Evolutionary conservation across 2,113 vertebrate genomes (phyloP), one percentile per base, ranked within the genome.

Genomic region (Podilymbus podiceps): DNA sequence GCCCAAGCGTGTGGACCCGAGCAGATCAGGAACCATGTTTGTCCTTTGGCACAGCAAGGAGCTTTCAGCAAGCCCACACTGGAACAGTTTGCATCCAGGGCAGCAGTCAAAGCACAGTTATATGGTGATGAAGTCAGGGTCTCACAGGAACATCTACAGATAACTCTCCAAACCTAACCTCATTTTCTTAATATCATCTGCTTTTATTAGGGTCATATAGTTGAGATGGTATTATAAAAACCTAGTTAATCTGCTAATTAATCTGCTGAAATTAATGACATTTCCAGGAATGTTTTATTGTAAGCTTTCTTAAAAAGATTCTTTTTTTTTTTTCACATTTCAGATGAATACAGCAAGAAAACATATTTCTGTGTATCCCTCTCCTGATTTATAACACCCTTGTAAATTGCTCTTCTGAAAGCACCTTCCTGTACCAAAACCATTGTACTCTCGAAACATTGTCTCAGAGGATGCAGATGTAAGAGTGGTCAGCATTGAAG

Each of bases 381-480:
- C 9, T 83, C 35, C 23, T 66, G 11, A 71, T 71, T 85, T 90
- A 35, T 42, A 85, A 31, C 12, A 52, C 5, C 15, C 15, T 27
- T 66, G 5, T 33, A 28, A 67, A 78, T 89, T 22, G 5, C 2
- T 84, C 15, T 88, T 77, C 62, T 44, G 47, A 69, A 84, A 81
- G 17, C 23, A 49, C 4, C 27, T 71, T 71, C 22, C 74, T n/a
- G 7, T 64, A 64, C 38, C 42, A 68, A 78, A 90, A 68, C 56
- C 10, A 24, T 1, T 50, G 4, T n/a, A 25, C 24, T 28, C 15
- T 74, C 50, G 52, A 83, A 90, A 79, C 4, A 18, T 14, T 67
- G 2, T 28, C 23, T 68, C 5, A 2, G 53, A 64, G 7, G 30
- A 60, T 1, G 0, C 2, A 76, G 40, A 35, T 0, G 0, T 24